A percentile compares a stretch with the other conserved stretches of the same genome.
These are phyloP conservation scores for Meliscaeva auricollis DNA, from an alignment of 2,888 invertebrate species.

Conservation along the genomic window DNA sequence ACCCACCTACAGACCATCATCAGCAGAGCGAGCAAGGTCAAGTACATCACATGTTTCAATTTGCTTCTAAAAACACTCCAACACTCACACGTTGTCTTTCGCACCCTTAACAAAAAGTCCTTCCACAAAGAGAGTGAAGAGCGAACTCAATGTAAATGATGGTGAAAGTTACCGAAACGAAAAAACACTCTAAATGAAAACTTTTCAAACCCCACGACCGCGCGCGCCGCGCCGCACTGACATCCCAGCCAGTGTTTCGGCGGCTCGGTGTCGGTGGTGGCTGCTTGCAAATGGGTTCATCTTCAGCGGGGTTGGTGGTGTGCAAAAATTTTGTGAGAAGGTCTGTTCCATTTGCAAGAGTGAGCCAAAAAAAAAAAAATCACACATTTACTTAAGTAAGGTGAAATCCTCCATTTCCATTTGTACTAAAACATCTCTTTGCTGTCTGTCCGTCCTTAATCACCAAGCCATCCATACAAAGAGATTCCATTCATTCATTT, in stretches of 20 bases:
- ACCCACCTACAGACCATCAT: background rate
- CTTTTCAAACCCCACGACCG: constrained; percentile 73
- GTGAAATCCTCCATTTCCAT: constrained; percentile 41
- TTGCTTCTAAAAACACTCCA: constrained; percentile 67
- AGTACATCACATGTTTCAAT: constrained; percentile 75
- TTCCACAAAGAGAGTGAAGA: constrained; percentile 10
- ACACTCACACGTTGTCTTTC: constrained; percentile 68
- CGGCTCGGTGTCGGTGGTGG: background rate
- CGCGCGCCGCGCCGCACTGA: constrained; percentile 1
- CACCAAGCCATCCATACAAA: background rate
- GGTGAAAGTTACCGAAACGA: constrained; percentile 70
- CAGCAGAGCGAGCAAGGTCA: constrained; percentile 64
- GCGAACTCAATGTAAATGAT: constrained; percentile 68
- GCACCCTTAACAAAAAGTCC: constrained; percentile 56
- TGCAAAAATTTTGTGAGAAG: no score
- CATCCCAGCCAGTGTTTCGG: background rate
- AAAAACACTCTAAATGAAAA: constrained; percentile 71
- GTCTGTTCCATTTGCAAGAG: constrained; percentile 33
- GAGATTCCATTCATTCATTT: constrained; percentile 35
- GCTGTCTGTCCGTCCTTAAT: background rate
- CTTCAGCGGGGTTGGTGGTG: constrained; percentile 8
- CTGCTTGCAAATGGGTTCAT: background rate
- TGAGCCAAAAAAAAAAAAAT: constrained; percentile 50
- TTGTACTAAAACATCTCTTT: background rate
- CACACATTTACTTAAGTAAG: constrained; percentile 29